Percentiles rank a stretch among this genome's conserved stretches.
These are phyloP conservation scores for Coregonus sp. DNA, from an alignment of 2,797 vertebrate genomes.

Conservation along the genomic window DNA sequence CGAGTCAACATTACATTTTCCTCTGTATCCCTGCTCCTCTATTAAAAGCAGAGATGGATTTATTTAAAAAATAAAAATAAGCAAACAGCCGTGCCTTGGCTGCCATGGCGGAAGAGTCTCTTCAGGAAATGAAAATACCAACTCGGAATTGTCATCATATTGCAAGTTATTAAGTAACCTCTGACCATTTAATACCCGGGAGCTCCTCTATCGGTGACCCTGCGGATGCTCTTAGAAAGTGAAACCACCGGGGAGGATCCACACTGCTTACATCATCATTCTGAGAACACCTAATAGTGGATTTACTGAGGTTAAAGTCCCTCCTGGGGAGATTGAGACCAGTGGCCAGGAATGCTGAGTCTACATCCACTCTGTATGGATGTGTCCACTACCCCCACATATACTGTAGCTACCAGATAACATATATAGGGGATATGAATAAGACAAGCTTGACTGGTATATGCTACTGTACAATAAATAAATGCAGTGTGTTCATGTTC, in stretches of 20 bases:
- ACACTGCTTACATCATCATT: slow-evolving; percentile 75
- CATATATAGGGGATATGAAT: not conserved
- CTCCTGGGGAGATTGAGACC: slow-evolving; percentile 68
- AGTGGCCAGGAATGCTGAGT: slow-evolving; percentile 68
- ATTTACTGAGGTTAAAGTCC: slow-evolving; percentile 76
- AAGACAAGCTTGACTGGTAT: not conserved
- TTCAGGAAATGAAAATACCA: slow-evolving; percentile 78
- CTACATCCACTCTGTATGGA: slow-evolving; percentile 49
- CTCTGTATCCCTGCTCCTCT: slow-evolving; percentile 30
- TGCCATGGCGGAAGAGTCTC: slow-evolving; percentile 58
- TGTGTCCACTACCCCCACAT: not conserved
- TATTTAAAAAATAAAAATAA: slow-evolving; percentile 65
- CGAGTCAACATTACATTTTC: slow-evolving; percentile 13
- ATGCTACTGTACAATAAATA: not conserved
- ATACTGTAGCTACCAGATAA: too few species aligned
- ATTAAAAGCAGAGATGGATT: slow-evolving; percentile 47
- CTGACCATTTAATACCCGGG: slow-evolving; percentile 74
- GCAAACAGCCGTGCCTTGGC: slow-evolving; percentile 60
- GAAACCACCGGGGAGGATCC: slow-evolving; percentile 73
- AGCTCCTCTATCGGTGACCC: slow-evolving; percentile 71
- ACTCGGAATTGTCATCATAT: slow-evolving; percentile 74
- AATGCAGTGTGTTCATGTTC: not conserved
- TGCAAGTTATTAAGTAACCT: slow-evolving; percentile 68
- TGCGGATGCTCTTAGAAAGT: slow-evolving; percentile 69
- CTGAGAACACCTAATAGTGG: slow-evolving; percentile 73